A percentile compares a stretch with the other conserved stretches of the same genome.
These are phyloP conservation scores for Herpetotheres cachinnans DNA, from an alignment of 2,113 vertebrate species.

Conservation along the genomic window DNA sequence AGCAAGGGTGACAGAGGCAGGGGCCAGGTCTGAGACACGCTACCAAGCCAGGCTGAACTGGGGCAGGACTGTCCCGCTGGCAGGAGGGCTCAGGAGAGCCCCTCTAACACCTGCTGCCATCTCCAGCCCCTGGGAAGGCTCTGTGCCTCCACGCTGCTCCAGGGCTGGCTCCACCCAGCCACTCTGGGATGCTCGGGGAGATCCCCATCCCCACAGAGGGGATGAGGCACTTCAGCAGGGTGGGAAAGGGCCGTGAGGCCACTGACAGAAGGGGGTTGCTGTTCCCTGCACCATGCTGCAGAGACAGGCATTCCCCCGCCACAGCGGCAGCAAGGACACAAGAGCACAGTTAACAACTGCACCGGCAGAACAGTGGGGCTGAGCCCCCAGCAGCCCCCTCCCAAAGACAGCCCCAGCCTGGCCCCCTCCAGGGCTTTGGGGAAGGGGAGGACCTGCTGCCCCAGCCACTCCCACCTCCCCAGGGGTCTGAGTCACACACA, in stretches of 20 bases:
- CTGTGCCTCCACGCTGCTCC: background rate
- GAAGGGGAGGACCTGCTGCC: background rate
- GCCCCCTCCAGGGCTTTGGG: background rate
- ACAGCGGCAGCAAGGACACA: fast-evolving
- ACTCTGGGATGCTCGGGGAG: fast-evolving
- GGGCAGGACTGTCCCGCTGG: background rate
- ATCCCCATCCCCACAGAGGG: fast-evolving
- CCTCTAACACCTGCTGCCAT: fast-evolving
- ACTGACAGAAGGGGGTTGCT: fast-evolving
- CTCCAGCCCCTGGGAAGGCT: background rate
- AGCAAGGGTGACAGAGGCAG: background rate
- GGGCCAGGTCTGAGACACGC: fast-evolving
- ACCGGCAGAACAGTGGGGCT: background rate
- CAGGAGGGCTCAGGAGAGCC: background rate
- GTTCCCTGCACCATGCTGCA: background rate
- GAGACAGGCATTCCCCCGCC: fast-evolving
- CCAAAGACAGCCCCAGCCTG: background rate
- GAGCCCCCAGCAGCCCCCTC: background rate
- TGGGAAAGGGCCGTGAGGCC: too few relatives aligned
- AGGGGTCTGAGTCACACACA: fast-evolving
- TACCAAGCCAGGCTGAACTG: background rate
- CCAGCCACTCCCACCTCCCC: background rate
- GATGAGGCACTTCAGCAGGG: background rate
- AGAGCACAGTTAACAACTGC: background rate
- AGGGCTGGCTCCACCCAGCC: background rate